phyloP scores from a whole-genome alignment of 2,113 vertebrate species.

The Paramisgurnus dabryanus region DNA sequence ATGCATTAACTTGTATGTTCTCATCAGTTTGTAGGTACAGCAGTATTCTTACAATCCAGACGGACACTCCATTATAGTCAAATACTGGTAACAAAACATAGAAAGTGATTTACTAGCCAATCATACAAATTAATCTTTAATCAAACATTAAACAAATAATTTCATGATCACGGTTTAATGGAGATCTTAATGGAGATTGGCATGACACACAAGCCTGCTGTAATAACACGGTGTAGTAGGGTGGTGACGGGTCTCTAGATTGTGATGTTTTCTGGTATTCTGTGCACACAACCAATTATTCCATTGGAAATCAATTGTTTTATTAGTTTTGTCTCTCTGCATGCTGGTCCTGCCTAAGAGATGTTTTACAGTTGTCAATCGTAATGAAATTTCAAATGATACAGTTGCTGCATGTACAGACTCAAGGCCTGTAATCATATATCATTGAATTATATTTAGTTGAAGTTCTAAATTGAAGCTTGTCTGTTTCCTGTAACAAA shows the following conservation, averaged over 20 bases:
- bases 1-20: conserved; percentile 45
- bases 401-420: neutral
- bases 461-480: too few relatives aligned
- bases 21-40: conserved; percentile 62
- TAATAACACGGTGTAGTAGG: neutral
- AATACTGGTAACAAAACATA: conserved; percentile 60
- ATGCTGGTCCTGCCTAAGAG: neutral
- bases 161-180: neutral
- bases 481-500: too few relatives aligned
- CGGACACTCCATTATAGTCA: conserved; percentile 59
- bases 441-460: too few relatives aligned
- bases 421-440: neutral
- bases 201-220: neutral
- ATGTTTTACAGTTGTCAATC: neutral
- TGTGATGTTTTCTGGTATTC: too few relatives aligned
- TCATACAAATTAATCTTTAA: conserved; percentile 52
- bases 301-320: neutral
- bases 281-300: too few relatives aligned
- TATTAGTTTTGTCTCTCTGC: neutral
- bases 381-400: neutral
- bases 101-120: conserved; percentile 48
- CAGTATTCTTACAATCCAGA: conserved; percentile 59
- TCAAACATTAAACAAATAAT: conserved; percentile 6
- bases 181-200: neutral
- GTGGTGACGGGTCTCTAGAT: conserved; percentile 7